Base-by-base conservation (phyloP, 1,140 invertebrate species). In the Liolophura sinensis region DNA sequence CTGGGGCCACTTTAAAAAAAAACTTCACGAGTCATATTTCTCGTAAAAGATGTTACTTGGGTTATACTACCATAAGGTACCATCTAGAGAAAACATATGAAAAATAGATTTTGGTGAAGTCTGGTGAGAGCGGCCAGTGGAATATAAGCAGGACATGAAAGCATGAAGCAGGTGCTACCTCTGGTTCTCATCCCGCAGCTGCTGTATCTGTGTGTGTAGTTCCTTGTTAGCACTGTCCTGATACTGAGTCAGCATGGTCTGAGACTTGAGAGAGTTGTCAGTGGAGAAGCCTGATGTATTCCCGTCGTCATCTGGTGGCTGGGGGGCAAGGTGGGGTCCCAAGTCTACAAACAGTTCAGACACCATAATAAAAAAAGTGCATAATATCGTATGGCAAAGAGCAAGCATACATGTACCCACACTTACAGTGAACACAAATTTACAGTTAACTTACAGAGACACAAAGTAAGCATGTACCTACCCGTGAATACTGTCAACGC, bases 321-420 rank as follows among this genome's bases (percentile, higher is more conserved):
- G 89, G 0, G 91, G 91, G 27, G 91, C 88, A 58, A 93, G 82
- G 84, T 93, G 92, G 18, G 91, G 92, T 27, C 92, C 92, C 9
- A 93, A 81, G 82, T 94, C 92, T 93, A 75, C 20, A 58, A 62
- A 60, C 20, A 51, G 15, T 1, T 22, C 15, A 3, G 12, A 60
- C 24, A 60, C n/a, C 31, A 62, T 49, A n/a, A 14, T 4, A 66
- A 31, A 24, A 7, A 65, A 62, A 24, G 31, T 18, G 25, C 16
- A 59, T n/a, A 20, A 58, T 16, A 61, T 47, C n/a, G 27, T n/a
- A 46, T 25, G 46, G 25, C 7, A 5, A 58, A 5, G 7, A 27
- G 27, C n/a, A 27, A 58, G n/a, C 1, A 60, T 18, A 60, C 46
- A 48, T 5, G 11, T n/a, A 46, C n/a, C 25, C 55, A 25, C n/a